Evolutionary conservation across 2,113 vertebrate species (phyloP), one percentile per base, ranked within the genome.

Genomic region (Glareola pratincola): DNA sequence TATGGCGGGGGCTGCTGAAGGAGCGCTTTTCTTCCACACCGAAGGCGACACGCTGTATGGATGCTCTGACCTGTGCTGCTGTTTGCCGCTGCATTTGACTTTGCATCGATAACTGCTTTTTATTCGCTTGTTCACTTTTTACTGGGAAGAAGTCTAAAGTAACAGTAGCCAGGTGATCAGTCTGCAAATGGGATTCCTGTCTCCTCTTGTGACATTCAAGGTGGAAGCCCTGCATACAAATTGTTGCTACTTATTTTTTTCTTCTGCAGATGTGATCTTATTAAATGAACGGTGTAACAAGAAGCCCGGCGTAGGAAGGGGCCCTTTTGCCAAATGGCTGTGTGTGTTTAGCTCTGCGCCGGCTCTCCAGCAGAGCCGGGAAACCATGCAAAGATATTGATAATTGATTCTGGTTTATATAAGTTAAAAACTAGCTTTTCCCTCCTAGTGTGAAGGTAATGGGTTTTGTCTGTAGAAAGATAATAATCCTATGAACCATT

Each of bases 391-490:
- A 93, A 92, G 88, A 93, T 95, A 88, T 77, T 92, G 88, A 92
- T 96, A 98, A 96, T 87, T 81, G 97, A 96, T 97, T 96, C 83
- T 1, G 11, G 16, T 94, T 93, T 76, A 54, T 75, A 85, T 93
- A 95, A 94, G 94, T 97, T 94, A 97, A 97, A 94, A 96, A 93
- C 89, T 94, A 92, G 87, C 83, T 96, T 94, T 98, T 96, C 96
- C 92, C 95, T 97, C 91, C 94, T 95, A 92, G 76, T 94, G 97
- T 96, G 96, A 98, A 96, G 41, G 60, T 90, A 92, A 97, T 96
- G 88, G 91, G 75, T 97, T 98, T 96, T 97, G 96, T 95, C 92
- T 97, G 77, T 93, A 95, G 97, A 95, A 96, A 96, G 92, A 95
- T 93, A 81, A 94, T 91, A 97, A 97, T 95, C 85, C 88, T 34